phyloP scores from a whole-genome alignment of 1,140 invertebrate species.

The Anoplophora glabripennis region DNA sequence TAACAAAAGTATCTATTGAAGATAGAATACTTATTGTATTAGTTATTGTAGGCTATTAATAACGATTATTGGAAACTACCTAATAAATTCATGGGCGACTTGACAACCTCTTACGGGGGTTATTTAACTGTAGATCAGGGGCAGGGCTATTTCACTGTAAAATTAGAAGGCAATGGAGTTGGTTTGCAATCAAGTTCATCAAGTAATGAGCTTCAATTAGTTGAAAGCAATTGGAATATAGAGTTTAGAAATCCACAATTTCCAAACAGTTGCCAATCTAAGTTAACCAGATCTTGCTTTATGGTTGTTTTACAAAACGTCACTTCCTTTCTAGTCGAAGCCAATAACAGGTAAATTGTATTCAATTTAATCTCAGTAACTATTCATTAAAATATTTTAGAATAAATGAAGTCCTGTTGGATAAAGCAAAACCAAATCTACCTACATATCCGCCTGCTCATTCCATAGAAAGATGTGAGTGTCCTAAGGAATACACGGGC shows the following conservation, averaged over 20 bases:
- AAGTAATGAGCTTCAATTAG: conserved; percentile 53
- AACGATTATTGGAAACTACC: conserved; percentile 50
- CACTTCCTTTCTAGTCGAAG: conserved; percentile 60
- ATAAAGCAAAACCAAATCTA: conserved; percentile 48
- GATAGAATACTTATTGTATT: no score
- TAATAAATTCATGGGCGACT: conserved; percentile 79
- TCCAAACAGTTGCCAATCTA: conserved; percentile 19
- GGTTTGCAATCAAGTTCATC: conserved; percentile 21
- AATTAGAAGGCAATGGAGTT: conserved; percentile 31
- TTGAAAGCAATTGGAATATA: conserved; percentile 50
- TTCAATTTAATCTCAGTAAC: no score
- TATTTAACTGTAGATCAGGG: conserved; percentile 57
- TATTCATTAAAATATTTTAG: not conserved
- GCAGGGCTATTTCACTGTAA: conserved; percentile 24
- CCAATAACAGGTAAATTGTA: conserved; percentile 3
- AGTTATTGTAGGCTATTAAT: no score
- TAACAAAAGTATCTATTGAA: no score
- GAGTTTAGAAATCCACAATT: conserved; percentile 19
- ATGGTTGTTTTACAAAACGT: conserved; percentile 90
- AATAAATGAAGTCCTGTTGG: conserved; percentile 54
- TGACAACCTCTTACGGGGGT: conserved; percentile 90
- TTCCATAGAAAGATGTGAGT: conserved; percentile 88
- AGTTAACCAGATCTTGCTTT: conserved; percentile 71
- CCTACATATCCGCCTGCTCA: conserved; percentile 63
- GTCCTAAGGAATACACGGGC: conserved; percentile 73